Evolutionary conservation across 2,797 vertebrate genomes (phyloP).

Genomic region (Nyctalus aviator): DNA sequence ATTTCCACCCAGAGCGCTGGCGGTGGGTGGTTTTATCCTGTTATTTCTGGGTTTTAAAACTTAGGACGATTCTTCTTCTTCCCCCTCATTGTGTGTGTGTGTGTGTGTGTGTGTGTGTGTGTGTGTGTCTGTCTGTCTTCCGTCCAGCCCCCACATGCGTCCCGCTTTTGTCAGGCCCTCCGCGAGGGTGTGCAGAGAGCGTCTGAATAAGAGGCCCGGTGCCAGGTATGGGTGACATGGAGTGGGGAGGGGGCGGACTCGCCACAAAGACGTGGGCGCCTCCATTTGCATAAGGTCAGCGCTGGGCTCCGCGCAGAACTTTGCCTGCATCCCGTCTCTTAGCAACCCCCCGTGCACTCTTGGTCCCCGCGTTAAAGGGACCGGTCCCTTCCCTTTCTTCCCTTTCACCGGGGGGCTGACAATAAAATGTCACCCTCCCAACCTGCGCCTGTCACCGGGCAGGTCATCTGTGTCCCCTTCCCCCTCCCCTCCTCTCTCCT

Average conservation of each 20-base stretch:
- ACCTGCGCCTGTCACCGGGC: slow-evolving; percentile 95
- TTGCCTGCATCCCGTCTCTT: slow-evolving; percentile 98
- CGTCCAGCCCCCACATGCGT: slow-evolving; percentile 88
- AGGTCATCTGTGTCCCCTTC: slow-evolving; percentile 90
- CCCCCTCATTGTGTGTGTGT: background rate
- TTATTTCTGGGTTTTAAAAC: slow-evolving; percentile 63
- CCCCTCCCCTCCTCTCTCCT: slow-evolving; percentile 74
- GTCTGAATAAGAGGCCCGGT: slow-evolving; percentile 94
- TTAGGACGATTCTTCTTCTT: background rate
- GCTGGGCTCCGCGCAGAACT: slow-evolving; percentile 96
- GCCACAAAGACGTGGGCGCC: slow-evolving; percentile 95
- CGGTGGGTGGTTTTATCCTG: background rate
- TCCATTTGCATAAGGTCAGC: slow-evolving; percentile 99
- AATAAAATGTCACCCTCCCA: slow-evolving; percentile 97
- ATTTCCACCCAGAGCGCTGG: slow-evolving; percentile 85
- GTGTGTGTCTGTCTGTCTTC: background rate
- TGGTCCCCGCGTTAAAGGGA: slow-evolving; percentile 94
- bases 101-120: background rate
- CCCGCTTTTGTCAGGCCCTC: slow-evolving; percentile 88
- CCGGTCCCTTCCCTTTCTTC: slow-evolving; percentile 97
- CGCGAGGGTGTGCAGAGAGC: slow-evolving; percentile 91
- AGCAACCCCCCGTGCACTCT: slow-evolving; percentile 97
- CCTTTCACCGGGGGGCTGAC: slow-evolving; percentile 95
- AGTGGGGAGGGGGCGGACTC: slow-evolving; percentile 90
- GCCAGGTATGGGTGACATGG: slow-evolving; percentile 96